Percentiles rank a stretch among this genome's conserved stretches.
Conservation (phyloP, 2,888 invertebrate species). For the Pinctada fucata region DNA sequence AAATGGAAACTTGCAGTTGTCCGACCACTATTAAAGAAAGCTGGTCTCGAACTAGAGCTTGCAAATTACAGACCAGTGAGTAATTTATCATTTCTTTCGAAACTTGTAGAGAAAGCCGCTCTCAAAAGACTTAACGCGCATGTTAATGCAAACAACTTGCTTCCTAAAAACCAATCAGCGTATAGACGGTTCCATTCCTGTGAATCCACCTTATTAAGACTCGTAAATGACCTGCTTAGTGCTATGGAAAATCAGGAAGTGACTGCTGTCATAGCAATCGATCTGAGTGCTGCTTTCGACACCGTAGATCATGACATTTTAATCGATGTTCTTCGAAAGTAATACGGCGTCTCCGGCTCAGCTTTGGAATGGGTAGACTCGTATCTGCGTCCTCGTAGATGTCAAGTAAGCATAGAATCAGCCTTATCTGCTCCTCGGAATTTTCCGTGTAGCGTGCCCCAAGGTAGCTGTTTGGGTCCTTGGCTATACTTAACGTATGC, state of each 20-base stretch:
- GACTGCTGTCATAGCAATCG: slow-evolving; percentile 37
- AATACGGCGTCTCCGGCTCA: slow-evolving; percentile 30
- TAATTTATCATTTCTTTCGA: slow-evolving; percentile 38
- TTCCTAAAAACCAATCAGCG: slow-evolving; percentile 38
- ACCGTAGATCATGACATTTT: slow-evolving; percentile 44
- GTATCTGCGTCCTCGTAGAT: too few species aligned
- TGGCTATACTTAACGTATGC: too few species aligned
- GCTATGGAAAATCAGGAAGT: slow-evolving; percentile 44
- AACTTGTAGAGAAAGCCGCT: slow-evolving; percentile 40
- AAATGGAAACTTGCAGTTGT: slow-evolving; percentile 40
- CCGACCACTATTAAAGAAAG: slow-evolving; percentile 40
- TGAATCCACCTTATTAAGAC: slow-evolving; percentile 37
- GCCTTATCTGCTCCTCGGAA: too few species aligned
- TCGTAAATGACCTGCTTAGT: slow-evolving; percentile 35
- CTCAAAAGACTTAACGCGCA: slow-evolving; percentile 29
- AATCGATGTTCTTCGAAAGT: slow-evolving; percentile 18
- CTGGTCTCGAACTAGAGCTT: slow-evolving; percentile 35
- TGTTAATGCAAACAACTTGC: slow-evolving; percentile 25
- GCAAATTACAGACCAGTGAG: slow-evolving; percentile 38
- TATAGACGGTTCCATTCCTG: slow-evolving; percentile 38
- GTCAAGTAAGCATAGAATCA: slow-evolving; percentile 21
- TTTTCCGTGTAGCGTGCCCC: too few species aligned
- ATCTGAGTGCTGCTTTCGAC: slow-evolving; percentile 44
- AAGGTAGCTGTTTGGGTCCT: too few species aligned
- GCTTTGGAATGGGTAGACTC: too few species aligned